Evolutionary conservation across 2,888 invertebrate genomes (phyloP).

Genomic region (Blastobasis lacticolella): DNA sequence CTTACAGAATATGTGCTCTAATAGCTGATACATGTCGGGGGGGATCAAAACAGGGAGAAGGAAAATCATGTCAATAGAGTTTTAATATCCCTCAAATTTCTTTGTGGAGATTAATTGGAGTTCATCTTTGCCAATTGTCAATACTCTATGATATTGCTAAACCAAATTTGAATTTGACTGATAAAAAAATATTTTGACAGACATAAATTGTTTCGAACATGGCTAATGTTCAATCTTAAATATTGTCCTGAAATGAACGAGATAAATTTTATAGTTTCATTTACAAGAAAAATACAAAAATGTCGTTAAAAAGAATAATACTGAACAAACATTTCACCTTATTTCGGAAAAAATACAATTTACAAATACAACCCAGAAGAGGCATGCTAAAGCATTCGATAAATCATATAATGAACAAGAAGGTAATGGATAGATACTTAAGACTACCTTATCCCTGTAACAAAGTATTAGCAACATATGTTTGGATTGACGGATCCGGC

Average conservation of each 20-base stretch:
- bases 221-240: not conserved
- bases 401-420: slow-evolving; percentile 62
- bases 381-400: slow-evolving; percentile 49
- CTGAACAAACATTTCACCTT: too few relatives aligned
- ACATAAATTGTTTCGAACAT: too few relatives aligned
- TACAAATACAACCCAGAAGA: slow-evolving; percentile 15
- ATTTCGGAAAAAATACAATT: too few relatives aligned
- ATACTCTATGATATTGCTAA: too few relatives aligned
- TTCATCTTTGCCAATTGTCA: not conserved
- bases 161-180: too few relatives aligned
- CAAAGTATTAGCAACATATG: slow-evolving; percentile 79
- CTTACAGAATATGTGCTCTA: slow-evolving; percentile 78
- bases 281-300: too few relatives aligned
- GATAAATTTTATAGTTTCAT: too few relatives aligned
- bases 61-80: slow-evolving; percentile 20
- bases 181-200: too few relatives aligned
- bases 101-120: not conserved
- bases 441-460: slow-evolving; percentile 74
- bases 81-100: not conserved
- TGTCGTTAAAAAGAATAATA: too few relatives aligned
- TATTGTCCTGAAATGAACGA: too few relatives aligned
- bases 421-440: slow-evolving; percentile 68
- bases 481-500: slow-evolving; percentile 88
- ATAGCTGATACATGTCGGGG: slow-evolving; percentile 32
- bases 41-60: too few relatives aligned